Evolutionary conservation across 2,113 vertebrate species (phyloP).

Genomic region (Hippolais icterina): DNA sequence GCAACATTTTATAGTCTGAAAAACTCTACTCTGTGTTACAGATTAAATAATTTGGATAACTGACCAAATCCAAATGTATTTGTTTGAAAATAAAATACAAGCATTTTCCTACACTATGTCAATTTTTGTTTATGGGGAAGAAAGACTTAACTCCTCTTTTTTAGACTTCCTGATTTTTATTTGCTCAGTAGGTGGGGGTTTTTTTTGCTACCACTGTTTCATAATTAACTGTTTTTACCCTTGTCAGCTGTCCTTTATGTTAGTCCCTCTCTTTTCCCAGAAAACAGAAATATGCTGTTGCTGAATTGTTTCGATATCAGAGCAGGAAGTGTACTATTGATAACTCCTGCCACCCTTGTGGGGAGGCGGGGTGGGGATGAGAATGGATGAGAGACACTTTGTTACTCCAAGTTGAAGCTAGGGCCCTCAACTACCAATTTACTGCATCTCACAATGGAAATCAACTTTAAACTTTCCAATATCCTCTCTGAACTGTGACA

Average conservation of each 20-base stretch:
- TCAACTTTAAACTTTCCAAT: background rate
- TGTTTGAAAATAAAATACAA: background rate
- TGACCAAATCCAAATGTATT: background rate
- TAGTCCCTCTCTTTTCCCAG: background rate
- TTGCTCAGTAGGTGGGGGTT: fast-evolving
- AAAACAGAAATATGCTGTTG: background rate
- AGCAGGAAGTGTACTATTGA: background rate
- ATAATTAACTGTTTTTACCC: background rate
- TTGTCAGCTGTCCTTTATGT: background rate
- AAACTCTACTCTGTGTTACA: background rate
- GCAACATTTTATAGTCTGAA: background rate
- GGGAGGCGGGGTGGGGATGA: fast-evolving
- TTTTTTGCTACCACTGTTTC: background rate
- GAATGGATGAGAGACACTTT: background rate
- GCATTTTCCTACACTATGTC: background rate
- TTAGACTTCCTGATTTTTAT: background rate
- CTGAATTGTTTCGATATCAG: background rate
- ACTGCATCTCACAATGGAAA: background rate
- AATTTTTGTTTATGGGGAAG: background rate
- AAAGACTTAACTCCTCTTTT: background rate
- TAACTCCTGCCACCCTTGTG: fast-evolving
- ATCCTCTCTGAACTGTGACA: background rate
- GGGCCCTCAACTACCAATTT: fast-evolving
- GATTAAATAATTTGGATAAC: background rate
- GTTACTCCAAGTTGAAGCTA: background rate